Conservation (phyloP, 23 tunicate genomes). For the Phallusia fumigata region DNA sequence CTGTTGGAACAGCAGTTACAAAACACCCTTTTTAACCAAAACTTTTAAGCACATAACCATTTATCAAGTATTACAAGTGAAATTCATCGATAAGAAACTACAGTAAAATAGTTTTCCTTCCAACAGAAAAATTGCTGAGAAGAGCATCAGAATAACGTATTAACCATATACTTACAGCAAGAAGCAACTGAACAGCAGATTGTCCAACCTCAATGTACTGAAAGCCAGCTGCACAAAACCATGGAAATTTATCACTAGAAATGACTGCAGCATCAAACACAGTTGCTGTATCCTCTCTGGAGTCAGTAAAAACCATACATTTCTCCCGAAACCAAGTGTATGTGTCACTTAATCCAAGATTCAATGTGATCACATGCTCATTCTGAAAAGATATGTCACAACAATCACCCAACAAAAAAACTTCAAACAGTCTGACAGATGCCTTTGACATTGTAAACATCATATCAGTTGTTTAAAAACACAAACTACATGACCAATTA, state of each 20-base stretch:
- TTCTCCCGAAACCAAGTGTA: conserved; percentile 59
- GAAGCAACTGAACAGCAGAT: conserved; percentile 53
- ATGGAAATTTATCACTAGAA: conserved; percentile 13
- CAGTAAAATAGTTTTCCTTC: too few species aligned
- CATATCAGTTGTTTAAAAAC: too few species aligned
- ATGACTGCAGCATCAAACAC: conserved; percentile 1
- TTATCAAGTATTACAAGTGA: too few species aligned
- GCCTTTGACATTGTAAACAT: too few species aligned
- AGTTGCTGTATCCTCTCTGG: background rate
- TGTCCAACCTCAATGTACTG: conserved; percentile 76
- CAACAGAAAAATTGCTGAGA: too few species aligned
- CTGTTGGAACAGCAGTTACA: too few species aligned
- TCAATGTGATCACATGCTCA: conserved; percentile 32
- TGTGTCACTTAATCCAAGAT: conserved; percentile 61
- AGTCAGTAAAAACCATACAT: conserved; percentile 33
- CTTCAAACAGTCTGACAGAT: too few species aligned
- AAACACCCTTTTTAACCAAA: background rate
- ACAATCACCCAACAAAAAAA: too few species aligned
- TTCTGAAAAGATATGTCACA: conserved; percentile 16
- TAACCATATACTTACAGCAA: conserved; percentile 41
- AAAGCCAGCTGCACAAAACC: conserved; percentile 38
- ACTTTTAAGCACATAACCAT: too few species aligned
- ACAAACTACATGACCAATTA: too few species aligned
- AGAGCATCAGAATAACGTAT: too few species aligned
- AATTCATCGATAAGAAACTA: background rate